Evolutionary conservation across 92 coral and sea anemone species (phyloP), one percentile per base, ranked within the genome.

Genomic region (Metridium senile): DNA sequence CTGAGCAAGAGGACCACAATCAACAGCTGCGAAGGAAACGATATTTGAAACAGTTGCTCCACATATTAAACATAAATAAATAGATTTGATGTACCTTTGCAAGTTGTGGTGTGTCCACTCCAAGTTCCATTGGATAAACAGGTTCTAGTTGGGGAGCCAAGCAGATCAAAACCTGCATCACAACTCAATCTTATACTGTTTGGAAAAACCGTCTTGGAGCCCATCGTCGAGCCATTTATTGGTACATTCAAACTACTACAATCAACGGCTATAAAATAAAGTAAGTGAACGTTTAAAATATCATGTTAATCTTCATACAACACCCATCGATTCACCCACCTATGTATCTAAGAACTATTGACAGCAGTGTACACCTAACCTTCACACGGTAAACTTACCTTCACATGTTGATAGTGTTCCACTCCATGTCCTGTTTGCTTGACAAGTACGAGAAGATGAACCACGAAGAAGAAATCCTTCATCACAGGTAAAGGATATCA

Each of bases 381-480:
- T 3, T 63, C 19, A 23, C 66, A 22, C 25, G 20, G n/a, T 21
- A 10, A 8, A 8, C 23, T 29, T 26, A 90, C 94, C 94, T 70
- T 67, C 34, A 39, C 94, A 90, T 7, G 0, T 58, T 11, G 89
- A 72, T 20, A 23, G 43, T 13, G 72, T 67, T 34, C 89, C 98
- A 27, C 91, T 93, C 98, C 98, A 93, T 43, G 78, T 81, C 39
- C 90, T 88, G 56, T 90, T 82, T 27, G 97, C 82, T 65, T 71
- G 85, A 46, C 98, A 93, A 27, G 59, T 58, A 23, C 90, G 84
- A 17, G 64, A 28, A 1, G 67, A 26, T 11, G 92, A 77, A 3
- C 98, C 98, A 31, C 71, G 58, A 17, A 84, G 76, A 16, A 77
- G 78, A 64, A 88, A 94, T 2, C 98, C 98, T 13, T 73, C 80